A percentile compares a stretch with the other conserved stretches of the same genome.
Conservation (phyloP, 2,113 vertebrate species). For the Charina bottae region DNA sequence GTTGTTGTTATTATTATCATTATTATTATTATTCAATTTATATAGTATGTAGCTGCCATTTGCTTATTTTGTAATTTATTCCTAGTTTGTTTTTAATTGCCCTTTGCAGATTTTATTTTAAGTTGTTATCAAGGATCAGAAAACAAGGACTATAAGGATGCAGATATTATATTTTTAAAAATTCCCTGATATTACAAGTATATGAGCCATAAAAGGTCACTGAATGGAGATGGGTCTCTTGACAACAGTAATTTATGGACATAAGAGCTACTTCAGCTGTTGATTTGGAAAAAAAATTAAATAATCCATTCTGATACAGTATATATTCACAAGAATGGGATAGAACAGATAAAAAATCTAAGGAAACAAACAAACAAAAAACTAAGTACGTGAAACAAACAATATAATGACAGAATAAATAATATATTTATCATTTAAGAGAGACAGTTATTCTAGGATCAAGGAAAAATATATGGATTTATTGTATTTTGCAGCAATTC, state of each 20-base stretch:
- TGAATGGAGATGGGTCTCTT: conserved; percentile 35
- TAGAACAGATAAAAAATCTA: background rate
- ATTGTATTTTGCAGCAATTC: background rate
- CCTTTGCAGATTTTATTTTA: conserved; percentile 6
- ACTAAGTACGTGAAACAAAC: background rate
- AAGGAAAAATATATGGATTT: background rate
- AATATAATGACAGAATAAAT: background rate
- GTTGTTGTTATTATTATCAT: too few species aligned
- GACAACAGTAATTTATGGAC: conserved; percentile 10
- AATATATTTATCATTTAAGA: background rate
- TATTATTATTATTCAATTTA: too few species aligned
- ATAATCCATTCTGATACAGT: conserved; percentile 47
- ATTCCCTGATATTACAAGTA: conserved; percentile 14
- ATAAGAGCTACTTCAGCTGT: conserved; percentile 1
- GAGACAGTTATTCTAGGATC: background rate
- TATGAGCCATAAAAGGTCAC: conserved; percentile 33
- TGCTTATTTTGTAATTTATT: conserved; percentile 26
- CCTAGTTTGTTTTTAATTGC: conserved; percentile 9
- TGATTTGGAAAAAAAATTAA: conserved; percentile 30
- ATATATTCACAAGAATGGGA: conserved; percentile 14
- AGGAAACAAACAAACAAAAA: conserved; percentile 42
- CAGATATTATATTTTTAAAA: conserved; percentile 27
- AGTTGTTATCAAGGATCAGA: background rate
- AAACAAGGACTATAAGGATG: conserved; percentile 28
- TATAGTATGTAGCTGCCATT: background rate